A percentile compares a stretch with the other conserved stretches of the same genome.
Evolutionary conservation across 2,888 invertebrate genomes (phyloP).

Genomic region (Dasysyrphus tricinctus): DNA sequence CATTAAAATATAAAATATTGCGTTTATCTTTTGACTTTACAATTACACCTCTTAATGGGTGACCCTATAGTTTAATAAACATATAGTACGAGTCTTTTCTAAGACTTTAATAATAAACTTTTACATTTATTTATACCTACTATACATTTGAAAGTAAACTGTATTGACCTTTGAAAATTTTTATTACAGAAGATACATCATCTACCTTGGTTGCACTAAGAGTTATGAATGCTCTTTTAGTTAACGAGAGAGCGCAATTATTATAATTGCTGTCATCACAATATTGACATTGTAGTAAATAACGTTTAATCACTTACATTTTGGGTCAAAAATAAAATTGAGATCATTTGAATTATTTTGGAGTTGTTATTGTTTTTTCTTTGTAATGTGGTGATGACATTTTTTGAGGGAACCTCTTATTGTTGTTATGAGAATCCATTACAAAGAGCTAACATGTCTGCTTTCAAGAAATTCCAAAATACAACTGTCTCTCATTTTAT

Average conservation of each 20-base stretch:
- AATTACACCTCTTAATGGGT: too few species aligned
- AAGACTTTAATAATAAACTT: background rate
- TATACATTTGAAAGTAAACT: background rate
- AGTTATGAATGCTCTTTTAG: background rate
- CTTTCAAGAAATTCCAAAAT: constrained; percentile 6
- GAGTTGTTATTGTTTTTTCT: constrained; percentile 30
- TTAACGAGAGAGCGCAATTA: background rate
- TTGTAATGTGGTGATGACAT: constrained; percentile 29
- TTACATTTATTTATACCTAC: background rate
- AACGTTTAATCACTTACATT: background rate
- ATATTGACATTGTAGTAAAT: constrained; percentile 1
- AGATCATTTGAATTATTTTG: background rate
- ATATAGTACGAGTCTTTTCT: background rate
- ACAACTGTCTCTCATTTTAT: constrained; percentile 26
- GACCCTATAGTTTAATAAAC: too few species aligned
- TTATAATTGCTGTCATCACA: constrained; percentile 18
- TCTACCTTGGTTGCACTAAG: constrained; percentile 9
- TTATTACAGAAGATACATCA: constrained; percentile 42
- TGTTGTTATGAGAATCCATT: constrained; percentile 2
- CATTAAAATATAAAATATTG: too few species aligned
- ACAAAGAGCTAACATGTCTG: constrained; percentile 40
- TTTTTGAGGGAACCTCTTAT: background rate
- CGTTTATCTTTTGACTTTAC: too few species aligned
- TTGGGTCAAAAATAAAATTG: constrained; percentile 39
- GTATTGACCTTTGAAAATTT: constrained; percentile 28